Conservation (phyloP, 2,888 invertebrate species). For the Cantharis flavilabris region DNA sequence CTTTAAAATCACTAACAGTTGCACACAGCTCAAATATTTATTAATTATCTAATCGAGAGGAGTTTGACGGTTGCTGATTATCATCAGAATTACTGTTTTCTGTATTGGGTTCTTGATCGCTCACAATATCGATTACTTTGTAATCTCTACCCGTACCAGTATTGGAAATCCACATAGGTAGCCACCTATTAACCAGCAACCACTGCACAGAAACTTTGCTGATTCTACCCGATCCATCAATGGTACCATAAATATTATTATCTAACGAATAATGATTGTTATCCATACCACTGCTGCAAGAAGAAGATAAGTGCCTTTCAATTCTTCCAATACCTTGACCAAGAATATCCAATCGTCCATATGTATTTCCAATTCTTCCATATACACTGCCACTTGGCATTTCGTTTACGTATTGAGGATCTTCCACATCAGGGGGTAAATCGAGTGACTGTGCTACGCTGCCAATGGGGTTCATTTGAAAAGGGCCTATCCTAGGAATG, state of each 20-base stretch:
- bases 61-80: conserved; percentile 12
- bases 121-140: conserved; percentile 57
- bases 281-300: conserved; percentile 63
- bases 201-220: conserved; percentile 68
- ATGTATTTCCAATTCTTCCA: conserved; percentile 56
- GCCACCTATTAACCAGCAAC: conserved; percentile 69
- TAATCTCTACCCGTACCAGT: conserved; percentile 60
- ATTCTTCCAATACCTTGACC: conserved; percentile 62
- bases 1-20: conserved; percentile 1
- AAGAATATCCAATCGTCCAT: conserved; percentile 61
- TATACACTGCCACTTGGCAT: conserved; percentile 48
- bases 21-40: conserved; percentile 17
- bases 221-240: conserved; percentile 56
- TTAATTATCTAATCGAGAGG: conserved; percentile 11
- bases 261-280: conserved; percentile 51
- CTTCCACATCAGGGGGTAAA: conserved; percentile 3
- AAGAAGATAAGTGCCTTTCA: conserved; percentile 66
- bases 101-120: neutral
- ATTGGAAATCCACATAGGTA: conserved; percentile 65
- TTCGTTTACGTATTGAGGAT: conserved; percentile 18
- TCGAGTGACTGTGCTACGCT: conserved; percentile 25
- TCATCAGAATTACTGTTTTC: conserved; percentile 7
- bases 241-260: conserved; percentile 50
- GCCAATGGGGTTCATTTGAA: conserved; percentile 28
- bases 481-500: conserved; percentile 33